phyloP scores from a whole-genome alignment of 2,888 invertebrate genomes.

The Oeneis ivallda region DNA sequence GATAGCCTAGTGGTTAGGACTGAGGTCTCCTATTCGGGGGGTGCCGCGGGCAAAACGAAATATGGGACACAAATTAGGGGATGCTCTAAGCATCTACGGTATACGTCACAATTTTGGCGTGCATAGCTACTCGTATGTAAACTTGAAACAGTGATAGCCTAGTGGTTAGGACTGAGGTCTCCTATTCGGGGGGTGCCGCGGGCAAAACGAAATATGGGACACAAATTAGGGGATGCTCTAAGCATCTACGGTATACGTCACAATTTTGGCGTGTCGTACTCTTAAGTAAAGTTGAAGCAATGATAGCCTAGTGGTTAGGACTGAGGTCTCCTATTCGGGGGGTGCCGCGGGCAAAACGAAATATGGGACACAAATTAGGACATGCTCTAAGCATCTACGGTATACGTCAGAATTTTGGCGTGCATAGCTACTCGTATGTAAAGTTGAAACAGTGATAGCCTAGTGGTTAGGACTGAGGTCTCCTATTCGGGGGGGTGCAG shows the following conservation, averaged over 20 bases:
- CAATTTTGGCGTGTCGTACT: too few species aligned
- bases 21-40: too few species aligned
- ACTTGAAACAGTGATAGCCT: too few species aligned
- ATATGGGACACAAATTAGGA: conserved; percentile 2
- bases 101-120: too few species aligned
- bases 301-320: too few species aligned
- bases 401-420: background rate
- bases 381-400: background rate
- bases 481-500: background rate
- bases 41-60: conserved; percentile 5
- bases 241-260: background rate
- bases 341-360: conserved; percentile 8
- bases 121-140: too few species aligned
- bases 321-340: too few species aligned
- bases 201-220: conserved; percentile 6
- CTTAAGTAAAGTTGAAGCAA: too few species aligned
- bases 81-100: background rate
- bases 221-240: background rate
- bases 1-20: too few species aligned
- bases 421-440: background rate
- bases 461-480: too few species aligned
- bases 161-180: too few species aligned
- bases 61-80: background rate
- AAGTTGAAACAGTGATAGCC: too few species aligned
- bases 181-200: background rate